phyloP scores from a whole-genome alignment of 2,888 invertebrate species.

The Drosophila histrio region DNA sequence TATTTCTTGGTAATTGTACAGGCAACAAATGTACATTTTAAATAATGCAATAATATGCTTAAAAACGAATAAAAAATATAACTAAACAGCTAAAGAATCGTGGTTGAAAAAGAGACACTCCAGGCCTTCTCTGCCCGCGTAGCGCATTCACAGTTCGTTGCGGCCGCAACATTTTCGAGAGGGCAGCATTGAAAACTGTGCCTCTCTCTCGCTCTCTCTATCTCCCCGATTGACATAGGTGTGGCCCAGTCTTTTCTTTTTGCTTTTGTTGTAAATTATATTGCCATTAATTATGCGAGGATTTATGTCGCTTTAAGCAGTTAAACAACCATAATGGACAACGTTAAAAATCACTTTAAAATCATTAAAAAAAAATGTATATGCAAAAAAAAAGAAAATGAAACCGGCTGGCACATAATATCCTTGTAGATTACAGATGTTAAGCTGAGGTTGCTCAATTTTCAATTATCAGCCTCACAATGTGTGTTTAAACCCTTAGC shows the following conservation, averaged over 20 bases:
- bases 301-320: conserved; percentile 62
- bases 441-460: conserved; percentile 7
- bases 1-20: too few species aligned
- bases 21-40: too few species aligned
- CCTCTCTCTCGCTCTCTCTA: too few species aligned
- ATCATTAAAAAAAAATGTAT: conserved; percentile 59
- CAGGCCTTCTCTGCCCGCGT: neutral
- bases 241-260: conserved; percentile 18
- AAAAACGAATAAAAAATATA: too few species aligned
- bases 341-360: conserved; percentile 75
- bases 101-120: too few species aligned
- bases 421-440: conserved; percentile 10
- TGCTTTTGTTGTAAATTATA: conserved; percentile 69
- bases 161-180: neutral
- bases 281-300: conserved; percentile 79
- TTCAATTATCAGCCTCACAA: neutral
- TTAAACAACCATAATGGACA: conserved; percentile 64
- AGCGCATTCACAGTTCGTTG: conserved; percentile 18
- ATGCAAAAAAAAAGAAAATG: neutral
- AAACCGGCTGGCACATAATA: conserved; percentile 9
- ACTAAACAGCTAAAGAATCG: too few species aligned
- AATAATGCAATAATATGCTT: too few species aligned
- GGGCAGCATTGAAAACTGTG: neutral
- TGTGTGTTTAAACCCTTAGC: neutral
- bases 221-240: conserved; percentile 14